Evolutionary conservation across 2,888 invertebrate species (phyloP).

Genomic region (Nyleta sp.): DNA sequence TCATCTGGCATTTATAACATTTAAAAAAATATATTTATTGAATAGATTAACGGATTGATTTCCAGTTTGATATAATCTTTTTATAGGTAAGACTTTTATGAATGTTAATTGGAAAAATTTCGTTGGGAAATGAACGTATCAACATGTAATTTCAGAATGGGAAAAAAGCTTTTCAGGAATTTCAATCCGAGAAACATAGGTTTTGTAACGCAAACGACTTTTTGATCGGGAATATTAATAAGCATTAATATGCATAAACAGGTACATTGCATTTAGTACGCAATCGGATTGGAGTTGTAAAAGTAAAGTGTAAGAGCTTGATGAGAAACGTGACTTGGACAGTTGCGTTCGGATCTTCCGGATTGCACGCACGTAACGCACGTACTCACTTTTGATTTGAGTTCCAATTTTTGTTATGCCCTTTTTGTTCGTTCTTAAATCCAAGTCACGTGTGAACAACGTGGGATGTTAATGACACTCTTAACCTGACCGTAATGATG

Average conservation of each 20-base stretch:
- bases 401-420: not conserved
- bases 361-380: not conserved
- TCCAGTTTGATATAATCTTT: too few relatives aligned
- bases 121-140: too few relatives aligned
- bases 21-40: too few relatives aligned
- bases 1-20: too few relatives aligned
- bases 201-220: conserved; percentile 6
- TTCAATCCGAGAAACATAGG: not conserved
- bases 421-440: not conserved
- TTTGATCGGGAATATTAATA: conserved; percentile 33
- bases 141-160: too few relatives aligned
- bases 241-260: conserved; percentile 45
- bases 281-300: conserved; percentile 21
- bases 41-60: too few relatives aligned
- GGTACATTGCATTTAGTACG: conserved; percentile 29
- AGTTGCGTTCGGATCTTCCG: not conserved
- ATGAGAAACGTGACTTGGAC: conserved; percentile 46
- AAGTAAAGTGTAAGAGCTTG: conserved; percentile 30
- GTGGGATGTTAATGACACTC: conserved; percentile 36
- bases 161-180: too few relatives aligned
- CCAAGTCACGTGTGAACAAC: conserved; percentile 31
- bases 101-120: too few relatives aligned
- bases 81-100: too few relatives aligned
- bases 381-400: conserved; percentile 22
- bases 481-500: conserved; percentile 38